Conservation (phyloP, 2,797 vertebrate genomes). For the Uromys caudimaculatus region DNA sequence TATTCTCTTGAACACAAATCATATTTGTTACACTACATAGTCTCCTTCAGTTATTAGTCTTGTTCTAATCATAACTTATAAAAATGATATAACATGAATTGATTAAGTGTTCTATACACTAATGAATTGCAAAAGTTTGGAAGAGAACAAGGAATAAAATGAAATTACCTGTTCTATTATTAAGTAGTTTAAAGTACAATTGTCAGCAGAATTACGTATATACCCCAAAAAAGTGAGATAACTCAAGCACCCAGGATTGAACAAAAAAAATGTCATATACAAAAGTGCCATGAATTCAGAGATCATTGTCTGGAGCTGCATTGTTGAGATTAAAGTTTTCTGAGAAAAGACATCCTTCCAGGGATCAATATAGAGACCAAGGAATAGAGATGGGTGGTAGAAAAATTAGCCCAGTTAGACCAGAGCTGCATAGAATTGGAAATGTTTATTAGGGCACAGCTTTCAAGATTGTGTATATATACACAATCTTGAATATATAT, state of each 20-base stretch:
- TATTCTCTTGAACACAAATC: constrained; percentile 56
- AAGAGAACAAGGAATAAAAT: constrained; percentile 3
- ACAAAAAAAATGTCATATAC: not conserved
- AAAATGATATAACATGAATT: not conserved
- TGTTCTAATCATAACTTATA: constrained; percentile 9
- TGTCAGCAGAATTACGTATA: not conserved
- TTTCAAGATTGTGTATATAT: not conserved
- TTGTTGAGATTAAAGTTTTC: not conserved
- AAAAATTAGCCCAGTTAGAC: not conserved
- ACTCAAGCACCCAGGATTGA: not conserved
- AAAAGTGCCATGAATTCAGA: constrained; percentile 45
- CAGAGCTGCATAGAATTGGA: constrained; percentile 27
- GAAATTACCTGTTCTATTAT: not conserved
- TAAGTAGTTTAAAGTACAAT: constrained; percentile 43
- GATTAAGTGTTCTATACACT: not conserved
- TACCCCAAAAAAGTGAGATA: not conserved
- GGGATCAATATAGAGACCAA: not conserved
- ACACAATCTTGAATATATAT: not conserved
- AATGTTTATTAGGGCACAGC: constrained; percentile 16
- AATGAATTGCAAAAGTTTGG: not conserved
- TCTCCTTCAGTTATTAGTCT: constrained; percentile 33
- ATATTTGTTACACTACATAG: constrained; percentile 36
- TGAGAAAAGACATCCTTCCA: not conserved
- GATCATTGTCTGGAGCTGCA: not conserved
- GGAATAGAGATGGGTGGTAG: not conserved